Evolutionary conservation across 2,797 vertebrate genomes (phyloP).

Genomic region (Pteronotus mesoamericanus): DNA sequence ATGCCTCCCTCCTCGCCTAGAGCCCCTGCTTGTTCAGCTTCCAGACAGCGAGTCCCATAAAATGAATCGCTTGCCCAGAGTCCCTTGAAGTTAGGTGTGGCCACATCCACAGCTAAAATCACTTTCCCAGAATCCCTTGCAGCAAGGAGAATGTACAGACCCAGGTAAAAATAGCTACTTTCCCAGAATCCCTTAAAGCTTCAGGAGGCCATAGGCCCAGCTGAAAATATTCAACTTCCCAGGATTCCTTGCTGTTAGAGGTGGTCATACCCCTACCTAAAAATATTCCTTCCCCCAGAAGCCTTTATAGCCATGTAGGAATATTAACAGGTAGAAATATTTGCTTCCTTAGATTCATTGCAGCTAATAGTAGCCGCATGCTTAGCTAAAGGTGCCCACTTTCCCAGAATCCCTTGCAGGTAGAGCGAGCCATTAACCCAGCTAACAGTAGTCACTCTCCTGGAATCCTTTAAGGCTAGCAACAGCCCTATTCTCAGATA

Average conservation of each 20-base stretch:
- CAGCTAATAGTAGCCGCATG: background rate
- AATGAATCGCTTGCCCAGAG: background rate
- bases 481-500: background rate
- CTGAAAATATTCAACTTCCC: background rate
- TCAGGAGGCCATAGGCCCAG: background rate
- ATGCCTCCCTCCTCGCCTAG: background rate
- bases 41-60: background rate
- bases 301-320: background rate
- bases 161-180: background rate
- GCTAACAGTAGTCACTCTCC: slow-evolving; percentile 32
- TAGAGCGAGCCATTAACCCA: background rate
- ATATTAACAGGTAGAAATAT: background rate
- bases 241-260: background rate
- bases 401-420: background rate
- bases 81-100: background rate
- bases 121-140: background rate
- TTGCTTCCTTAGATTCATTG: background rate
- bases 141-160: background rate
- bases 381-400: background rate
- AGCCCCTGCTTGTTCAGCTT: background rate
- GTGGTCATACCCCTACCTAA: background rate
- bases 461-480: background rate
- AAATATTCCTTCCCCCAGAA: slow-evolving; percentile 20
- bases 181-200: background rate
- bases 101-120: background rate